Evolutionary conservation across 2,888 invertebrate species (phyloP).

Genomic region (Fragum fragum): DNA sequence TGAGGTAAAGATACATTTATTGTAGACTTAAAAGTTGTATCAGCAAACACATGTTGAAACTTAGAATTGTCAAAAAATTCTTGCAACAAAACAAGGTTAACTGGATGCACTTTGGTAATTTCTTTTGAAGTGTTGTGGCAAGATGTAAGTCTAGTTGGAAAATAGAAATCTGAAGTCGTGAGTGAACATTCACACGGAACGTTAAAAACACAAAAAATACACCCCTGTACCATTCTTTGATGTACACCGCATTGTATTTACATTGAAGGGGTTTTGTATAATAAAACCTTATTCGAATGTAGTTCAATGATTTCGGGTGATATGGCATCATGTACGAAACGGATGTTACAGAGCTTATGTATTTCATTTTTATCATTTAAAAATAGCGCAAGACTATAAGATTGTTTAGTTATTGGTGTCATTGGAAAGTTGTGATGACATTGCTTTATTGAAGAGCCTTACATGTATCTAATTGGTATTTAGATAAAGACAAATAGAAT

Average conservation of each 20-base stretch:
- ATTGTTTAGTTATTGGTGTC: constrained; percentile 17
- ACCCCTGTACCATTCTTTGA: constrained; percentile 38
- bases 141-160: constrained; percentile 13
- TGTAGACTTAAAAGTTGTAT: constrained; percentile 31
- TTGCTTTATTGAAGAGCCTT: constrained; percentile 11
- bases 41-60: constrained; percentile 32
- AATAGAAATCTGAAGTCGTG: constrained; percentile 3
- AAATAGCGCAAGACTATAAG: constrained; percentile 28
- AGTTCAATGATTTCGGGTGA: constrained; percentile 30
- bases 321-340: constrained; percentile 37
- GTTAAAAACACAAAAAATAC: constrained; percentile 31
- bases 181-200: constrained; percentile 33
- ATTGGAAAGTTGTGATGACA: constrained; percentile 29
- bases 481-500: constrained; percentile 33
- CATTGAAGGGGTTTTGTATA: constrained; percentile 16
- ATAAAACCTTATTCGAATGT: constrained; percentile 19
- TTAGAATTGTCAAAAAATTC: constrained; percentile 38
- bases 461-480: constrained; percentile 29
- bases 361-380: constrained; percentile 14
- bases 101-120: constrained; percentile 39
- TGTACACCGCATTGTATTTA: constrained; percentile 15
- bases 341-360: constrained; percentile 22
- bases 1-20: constrained; percentile 38
- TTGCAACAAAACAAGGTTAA: constrained; percentile 44
- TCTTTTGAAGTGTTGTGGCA: constrained; percentile 4